These are phyloP conservation scores for Troglohyphantes excavatus DNA, from an alignment of 2,888 invertebrate genomes.

Conservation along the genomic window DNA sequence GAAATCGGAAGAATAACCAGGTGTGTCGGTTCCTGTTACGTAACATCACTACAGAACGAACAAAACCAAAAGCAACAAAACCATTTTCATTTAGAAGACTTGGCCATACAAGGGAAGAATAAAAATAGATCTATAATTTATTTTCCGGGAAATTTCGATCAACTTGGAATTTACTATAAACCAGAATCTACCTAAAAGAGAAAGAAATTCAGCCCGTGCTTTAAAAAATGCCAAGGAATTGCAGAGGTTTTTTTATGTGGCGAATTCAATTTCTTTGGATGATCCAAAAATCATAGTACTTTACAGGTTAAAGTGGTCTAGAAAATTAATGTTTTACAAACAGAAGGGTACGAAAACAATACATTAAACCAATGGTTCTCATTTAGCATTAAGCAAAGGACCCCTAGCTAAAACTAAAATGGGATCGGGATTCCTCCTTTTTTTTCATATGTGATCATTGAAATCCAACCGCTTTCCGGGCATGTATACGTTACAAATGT, in stretches of 20 bases:
- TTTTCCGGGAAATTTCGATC: background rate
- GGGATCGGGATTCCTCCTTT: too few relatives aligned
- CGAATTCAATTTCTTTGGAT: background rate
- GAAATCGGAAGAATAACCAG: background rate
- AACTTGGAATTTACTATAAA: background rate
- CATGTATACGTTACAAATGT: too few relatives aligned
- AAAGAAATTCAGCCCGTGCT: background rate
- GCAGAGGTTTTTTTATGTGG: background rate
- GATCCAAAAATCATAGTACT: background rate
- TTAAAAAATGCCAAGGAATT: background rate
- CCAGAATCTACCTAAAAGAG: background rate
- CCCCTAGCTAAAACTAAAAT: too few relatives aligned
- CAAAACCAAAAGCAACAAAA: conserved; percentile 10
- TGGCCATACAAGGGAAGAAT: background rate
- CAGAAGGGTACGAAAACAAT: background rate
- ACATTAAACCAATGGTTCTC: conserved; percentile 3
- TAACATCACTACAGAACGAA: background rate
- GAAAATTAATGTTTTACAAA: background rate
- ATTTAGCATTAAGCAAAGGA: too few relatives aligned
- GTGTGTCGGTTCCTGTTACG: conserved; percentile 1
- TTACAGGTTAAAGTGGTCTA: background rate
- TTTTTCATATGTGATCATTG: too few relatives aligned
- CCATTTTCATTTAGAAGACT: background rate
- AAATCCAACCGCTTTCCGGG: too few relatives aligned
- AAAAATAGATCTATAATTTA: conserved; percentile 20